Evolutionary conservation across 2,888 invertebrate genomes (phyloP).

Genomic region (Amphipyra berbera): DNA sequence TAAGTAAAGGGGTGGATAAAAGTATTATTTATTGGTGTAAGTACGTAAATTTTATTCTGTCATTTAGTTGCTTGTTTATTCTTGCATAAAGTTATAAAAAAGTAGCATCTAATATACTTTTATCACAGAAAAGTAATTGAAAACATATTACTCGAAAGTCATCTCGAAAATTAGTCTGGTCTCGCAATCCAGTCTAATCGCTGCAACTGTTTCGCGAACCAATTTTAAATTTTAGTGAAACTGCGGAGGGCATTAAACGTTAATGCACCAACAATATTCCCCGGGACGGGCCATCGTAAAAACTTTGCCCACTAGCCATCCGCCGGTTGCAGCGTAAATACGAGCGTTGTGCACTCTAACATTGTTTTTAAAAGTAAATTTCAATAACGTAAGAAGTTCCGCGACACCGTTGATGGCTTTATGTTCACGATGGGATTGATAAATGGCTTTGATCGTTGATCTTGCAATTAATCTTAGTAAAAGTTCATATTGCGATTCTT

Average conservation of each 20-base stretch:
- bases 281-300: slow-evolving; percentile 82
- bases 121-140: slow-evolving; percentile 54
- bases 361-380: slow-evolving; percentile 85
- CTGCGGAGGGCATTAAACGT: slow-evolving; percentile 81
- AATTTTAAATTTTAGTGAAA: slow-evolving; percentile 84
- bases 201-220: slow-evolving; percentile 75
- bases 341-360: slow-evolving; percentile 77
- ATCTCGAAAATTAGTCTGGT: slow-evolving; percentile 67
- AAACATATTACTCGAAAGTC: slow-evolving; percentile 51
- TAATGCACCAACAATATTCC: slow-evolving; percentile 87
- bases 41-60: slow-evolving; percentile 13
- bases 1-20: slow-evolving; percentile 24
- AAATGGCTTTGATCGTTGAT: slow-evolving; percentile 60
- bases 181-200: slow-evolving; percentile 74
- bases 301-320: slow-evolving; percentile 81
- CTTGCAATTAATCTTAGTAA: slow-evolving; percentile 59
- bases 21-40: slow-evolving; percentile 32
- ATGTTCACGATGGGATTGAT: slow-evolving; percentile 63
- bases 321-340: slow-evolving; percentile 66
- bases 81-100: slow-evolving; percentile 23
- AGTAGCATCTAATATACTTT: slow-evolving; percentile 49
- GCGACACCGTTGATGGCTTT: slow-evolving; percentile 70
- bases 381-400: slow-evolving; percentile 82
- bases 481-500: slow-evolving; percentile 17
- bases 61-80: slow-evolving; percentile 29